A percentile compares a stretch with the other conserved stretches of the same genome.
Evolutionary conservation across 2,113 vertebrate genomes (phyloP).

Genomic region (Serilophus lunatus): DNA sequence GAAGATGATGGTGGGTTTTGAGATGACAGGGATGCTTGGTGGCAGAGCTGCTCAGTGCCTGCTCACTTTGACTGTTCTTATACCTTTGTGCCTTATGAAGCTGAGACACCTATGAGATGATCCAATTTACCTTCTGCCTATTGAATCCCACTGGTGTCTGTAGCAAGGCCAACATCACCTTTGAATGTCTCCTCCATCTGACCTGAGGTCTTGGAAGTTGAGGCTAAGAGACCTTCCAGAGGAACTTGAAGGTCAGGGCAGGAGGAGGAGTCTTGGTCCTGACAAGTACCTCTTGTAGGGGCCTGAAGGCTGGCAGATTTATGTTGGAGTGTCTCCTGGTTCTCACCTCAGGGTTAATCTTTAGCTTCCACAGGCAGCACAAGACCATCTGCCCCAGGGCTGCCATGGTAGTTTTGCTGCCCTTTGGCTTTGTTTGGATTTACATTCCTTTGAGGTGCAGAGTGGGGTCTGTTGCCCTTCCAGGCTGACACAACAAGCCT

Average conservation of each 20-base stretch:
- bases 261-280: background rate
- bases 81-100: fast-evolving
- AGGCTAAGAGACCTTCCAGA: background rate
- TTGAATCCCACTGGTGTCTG: background rate
- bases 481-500: background rate
- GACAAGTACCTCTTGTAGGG: background rate
- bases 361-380: background rate
- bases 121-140: background rate
- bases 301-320: background rate
- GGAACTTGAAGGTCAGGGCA: background rate
- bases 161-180: fast-evolving
- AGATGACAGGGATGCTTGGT: background rate
- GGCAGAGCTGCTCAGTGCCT: background rate
- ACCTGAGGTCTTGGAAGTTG: background rate
- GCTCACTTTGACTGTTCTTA: background rate
- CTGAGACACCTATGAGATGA: background rate
- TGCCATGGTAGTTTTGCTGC: background rate
- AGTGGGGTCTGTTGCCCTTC: background rate
- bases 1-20: background rate
- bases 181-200: background rate
- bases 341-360: background rate
- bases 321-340: background rate
- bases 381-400: background rate
- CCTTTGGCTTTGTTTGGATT: background rate
- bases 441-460: background rate